Conservation (phyloP, 2,113 vertebrate species). For the Nipponia nippon region DNA sequence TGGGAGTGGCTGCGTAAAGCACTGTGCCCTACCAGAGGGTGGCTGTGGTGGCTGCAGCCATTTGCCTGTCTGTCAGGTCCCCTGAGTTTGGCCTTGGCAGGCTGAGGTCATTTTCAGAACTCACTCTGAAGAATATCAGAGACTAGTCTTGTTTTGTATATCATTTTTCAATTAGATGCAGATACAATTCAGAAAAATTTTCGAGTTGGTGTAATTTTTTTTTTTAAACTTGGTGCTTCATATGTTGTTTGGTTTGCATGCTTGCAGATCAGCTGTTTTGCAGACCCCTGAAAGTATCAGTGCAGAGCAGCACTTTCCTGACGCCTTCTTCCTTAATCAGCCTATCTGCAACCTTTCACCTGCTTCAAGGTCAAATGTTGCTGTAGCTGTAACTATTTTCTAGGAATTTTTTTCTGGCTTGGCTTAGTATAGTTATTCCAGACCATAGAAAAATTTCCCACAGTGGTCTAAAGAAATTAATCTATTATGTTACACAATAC, state of each 20-base stretch:
- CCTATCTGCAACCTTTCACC: not conserved
- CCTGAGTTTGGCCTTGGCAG: not conserved
- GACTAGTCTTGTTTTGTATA: not conserved
- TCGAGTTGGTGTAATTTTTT: not conserved
- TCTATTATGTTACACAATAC: not conserved
- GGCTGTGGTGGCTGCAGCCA: not conserved
- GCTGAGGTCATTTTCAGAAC: not conserved
- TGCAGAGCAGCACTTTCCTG: not conserved
- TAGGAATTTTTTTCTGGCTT: not conserved
- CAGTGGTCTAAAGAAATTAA: not conserved
- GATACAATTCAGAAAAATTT: not conserved
- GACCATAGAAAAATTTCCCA: not conserved
- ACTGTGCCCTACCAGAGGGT: not conserved
- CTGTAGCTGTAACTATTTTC: not conserved
- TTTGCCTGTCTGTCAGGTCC: not conserved
- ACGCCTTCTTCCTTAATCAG: not conserved
- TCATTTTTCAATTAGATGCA: not conserved
- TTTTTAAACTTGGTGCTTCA: not conserved
- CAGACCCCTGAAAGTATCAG: not conserved
- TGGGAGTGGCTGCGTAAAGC: not conserved
- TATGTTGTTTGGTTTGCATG: not conserved
- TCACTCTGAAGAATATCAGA: not conserved
- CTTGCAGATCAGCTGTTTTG: not conserved
- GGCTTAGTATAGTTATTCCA: not conserved
- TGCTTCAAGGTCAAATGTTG: not conserved